phyloP scores from a whole-genome alignment of 1,140 invertebrate species.

The Galleria mellonella region DNA sequence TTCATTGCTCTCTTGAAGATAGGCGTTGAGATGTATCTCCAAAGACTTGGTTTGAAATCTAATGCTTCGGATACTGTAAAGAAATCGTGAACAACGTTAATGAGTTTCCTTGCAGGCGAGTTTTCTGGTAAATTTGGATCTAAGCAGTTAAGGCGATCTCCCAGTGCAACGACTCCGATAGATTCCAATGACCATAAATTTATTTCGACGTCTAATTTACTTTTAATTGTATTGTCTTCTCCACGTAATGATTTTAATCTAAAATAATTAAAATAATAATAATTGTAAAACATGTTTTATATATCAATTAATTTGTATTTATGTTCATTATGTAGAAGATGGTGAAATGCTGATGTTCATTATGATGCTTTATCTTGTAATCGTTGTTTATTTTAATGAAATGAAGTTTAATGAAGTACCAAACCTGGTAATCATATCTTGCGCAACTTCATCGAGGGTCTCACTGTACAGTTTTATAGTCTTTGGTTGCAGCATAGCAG shows the following conservation, averaged over 20 bases:
- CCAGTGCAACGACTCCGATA: constrained; percentile 80
- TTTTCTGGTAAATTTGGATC: constrained; percentile 65
- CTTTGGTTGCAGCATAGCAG: constrained; percentile 18
- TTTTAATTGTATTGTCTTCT: constrained; percentile 72
- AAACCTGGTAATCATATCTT: constrained; percentile 42
- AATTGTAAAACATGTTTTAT: not conserved
- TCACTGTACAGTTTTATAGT: constrained; percentile 43
- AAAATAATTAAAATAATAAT: too few relatives aligned
- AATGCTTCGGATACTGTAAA: constrained; percentile 76
- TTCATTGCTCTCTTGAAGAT: constrained; percentile 66
- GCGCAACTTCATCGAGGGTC: constrained; percentile 59
- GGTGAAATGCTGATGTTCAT: too few relatives aligned
- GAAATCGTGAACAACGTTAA: constrained; percentile 75
- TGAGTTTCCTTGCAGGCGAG: constrained; percentile 75
- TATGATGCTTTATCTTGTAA: too few relatives aligned
- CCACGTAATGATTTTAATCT: constrained; percentile 75
- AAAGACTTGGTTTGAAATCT: constrained; percentile 78
- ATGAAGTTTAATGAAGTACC: too few relatives aligned
- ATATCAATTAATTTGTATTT: too few relatives aligned
- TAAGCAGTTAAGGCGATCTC: constrained; percentile 78
- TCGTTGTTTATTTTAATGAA: too few relatives aligned
- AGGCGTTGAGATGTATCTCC: constrained; percentile 76
- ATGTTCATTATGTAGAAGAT: too few relatives aligned
- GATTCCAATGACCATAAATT: constrained; percentile 82
- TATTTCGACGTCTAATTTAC: constrained; percentile 77